These are phyloP conservation scores for Planiliza haematocheilus DNA, from an alignment of 2,113 vertebrate species.

Conservation along the genomic window DNA sequence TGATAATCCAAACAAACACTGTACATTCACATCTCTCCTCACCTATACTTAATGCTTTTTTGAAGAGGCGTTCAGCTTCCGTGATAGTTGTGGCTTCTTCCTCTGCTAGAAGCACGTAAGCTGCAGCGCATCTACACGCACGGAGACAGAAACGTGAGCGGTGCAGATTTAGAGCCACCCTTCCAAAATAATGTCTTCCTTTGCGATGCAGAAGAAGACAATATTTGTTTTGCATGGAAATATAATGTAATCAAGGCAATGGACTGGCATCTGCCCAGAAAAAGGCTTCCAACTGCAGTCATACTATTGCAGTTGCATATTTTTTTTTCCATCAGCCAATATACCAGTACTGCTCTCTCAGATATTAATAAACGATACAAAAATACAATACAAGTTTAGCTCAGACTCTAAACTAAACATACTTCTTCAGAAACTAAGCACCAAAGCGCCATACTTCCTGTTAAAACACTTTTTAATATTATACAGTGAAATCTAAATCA, in stretches of 20 bases:
- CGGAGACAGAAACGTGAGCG: slow-evolving; percentile 1
- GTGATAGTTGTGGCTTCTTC: slow-evolving; percentile 98
- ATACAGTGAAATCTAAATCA: background rate
- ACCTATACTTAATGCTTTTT: slow-evolving; percentile 94
- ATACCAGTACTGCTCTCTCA: background rate
- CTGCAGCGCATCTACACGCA: slow-evolving; percentile 91
- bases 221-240: background rate
- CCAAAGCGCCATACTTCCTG: too few relatives aligned
- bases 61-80: slow-evolving; percentile 96
- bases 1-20: too few relatives aligned
- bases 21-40: slow-evolving; percentile 60
- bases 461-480: too few relatives aligned
- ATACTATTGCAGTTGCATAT: too few relatives aligned
- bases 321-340: background rate
- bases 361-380: background rate
- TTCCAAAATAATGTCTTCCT: background rate
- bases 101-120: slow-evolving; percentile 95
- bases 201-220: background rate
- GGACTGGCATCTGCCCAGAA: background rate
- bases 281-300: background rate
- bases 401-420: background rate
- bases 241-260: background rate
- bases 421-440: too few relatives aligned
- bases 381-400: background rate
- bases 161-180: background rate